These are phyloP conservation scores for Halichondria panicea DNA, from an alignment of 37 sponge, comb jelly and placozoan genomes.

Conservation along the genomic window DNA sequence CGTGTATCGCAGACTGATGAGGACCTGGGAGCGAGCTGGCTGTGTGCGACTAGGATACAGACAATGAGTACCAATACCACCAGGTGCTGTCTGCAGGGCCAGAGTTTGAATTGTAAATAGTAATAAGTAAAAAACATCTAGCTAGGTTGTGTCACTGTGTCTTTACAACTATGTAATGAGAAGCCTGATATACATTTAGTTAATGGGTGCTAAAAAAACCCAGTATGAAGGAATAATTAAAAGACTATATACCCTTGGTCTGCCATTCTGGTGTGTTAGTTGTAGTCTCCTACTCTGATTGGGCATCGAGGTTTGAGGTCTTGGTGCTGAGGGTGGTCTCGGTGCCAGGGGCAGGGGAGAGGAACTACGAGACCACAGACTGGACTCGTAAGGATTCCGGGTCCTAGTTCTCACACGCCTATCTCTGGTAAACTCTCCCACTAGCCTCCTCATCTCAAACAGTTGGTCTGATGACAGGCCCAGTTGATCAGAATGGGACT, in stretches of 20 bases:
- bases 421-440: not conserved
- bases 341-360: not conserved
- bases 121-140: not conserved
- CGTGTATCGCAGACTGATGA: constrained; percentile 61
- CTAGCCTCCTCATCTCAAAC: not conserved
- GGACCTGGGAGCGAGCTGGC: constrained; percentile 47
- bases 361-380: not conserved
- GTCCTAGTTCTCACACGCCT: not conserved
- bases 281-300: too few species aligned
- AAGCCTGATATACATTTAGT: too few species aligned
- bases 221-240: too few species aligned
- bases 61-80: not conserved
- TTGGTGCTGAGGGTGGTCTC: constrained; percentile 2
- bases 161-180: too few species aligned
- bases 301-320: not conserved
- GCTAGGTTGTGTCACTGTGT: too few species aligned
- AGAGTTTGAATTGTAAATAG: not conserved
- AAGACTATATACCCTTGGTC: constrained; percentile 13
- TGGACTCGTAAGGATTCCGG: not conserved
- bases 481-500: not conserved
- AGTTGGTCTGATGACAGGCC: constrained; percentile 22
- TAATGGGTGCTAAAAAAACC: too few species aligned
- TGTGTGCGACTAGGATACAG: not conserved
- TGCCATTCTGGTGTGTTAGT: too few species aligned
- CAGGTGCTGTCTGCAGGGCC: constrained; percentile 32